Percentiles rank a stretch among this genome's conserved stretches.
Evolutionary conservation across 2,888 invertebrate species (phyloP).

Genomic region (Laothoe populi): DNA sequence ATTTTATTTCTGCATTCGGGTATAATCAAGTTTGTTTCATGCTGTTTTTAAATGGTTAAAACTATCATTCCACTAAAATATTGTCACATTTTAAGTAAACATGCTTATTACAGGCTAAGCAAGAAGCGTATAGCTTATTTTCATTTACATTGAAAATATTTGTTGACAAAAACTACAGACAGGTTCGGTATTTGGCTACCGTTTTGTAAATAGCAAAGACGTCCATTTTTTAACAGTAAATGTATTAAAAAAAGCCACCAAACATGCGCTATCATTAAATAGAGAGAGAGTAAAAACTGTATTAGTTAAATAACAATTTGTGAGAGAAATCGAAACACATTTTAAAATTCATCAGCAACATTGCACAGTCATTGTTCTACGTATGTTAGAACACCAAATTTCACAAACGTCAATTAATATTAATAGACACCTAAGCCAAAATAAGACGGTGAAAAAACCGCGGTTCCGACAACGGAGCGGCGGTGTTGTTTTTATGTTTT

Average conservation of each 20-base stretch:
- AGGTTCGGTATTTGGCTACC: too few species aligned
- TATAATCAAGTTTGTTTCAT: too few species aligned
- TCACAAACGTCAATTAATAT: constrained; percentile 71
- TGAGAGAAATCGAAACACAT: constrained; percentile 53
- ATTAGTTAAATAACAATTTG: constrained; percentile 45
- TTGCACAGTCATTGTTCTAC: constrained; percentile 70
- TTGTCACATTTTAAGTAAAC: too few species aligned
- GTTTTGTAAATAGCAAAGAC: constrained; percentile 3
- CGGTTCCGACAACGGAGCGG: constrained; percentile 38
- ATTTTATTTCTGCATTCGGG: too few species aligned
- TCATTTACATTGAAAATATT: neutral
- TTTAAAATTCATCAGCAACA: constrained; percentile 52
- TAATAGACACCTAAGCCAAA: constrained; percentile 67
- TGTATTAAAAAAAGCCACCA: neutral
- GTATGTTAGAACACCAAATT: constrained; percentile 54
- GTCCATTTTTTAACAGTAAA: constrained; percentile 11
- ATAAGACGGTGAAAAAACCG: constrained; percentile 50
- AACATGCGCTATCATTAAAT: constrained; percentile 8
- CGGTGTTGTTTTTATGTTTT: constrained; percentile 44
- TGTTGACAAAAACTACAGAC: neutral
- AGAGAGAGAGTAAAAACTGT: constrained; percentile 22
- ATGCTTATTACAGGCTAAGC: too few species aligned
- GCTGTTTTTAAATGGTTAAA: too few species aligned
- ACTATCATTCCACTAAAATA: too few species aligned
- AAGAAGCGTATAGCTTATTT: too few species aligned